Evolutionary conservation across 2,888 invertebrate genomes (phyloP), one percentile per base, ranked within the genome.

Genomic region (Selenia dentaria): DNA sequence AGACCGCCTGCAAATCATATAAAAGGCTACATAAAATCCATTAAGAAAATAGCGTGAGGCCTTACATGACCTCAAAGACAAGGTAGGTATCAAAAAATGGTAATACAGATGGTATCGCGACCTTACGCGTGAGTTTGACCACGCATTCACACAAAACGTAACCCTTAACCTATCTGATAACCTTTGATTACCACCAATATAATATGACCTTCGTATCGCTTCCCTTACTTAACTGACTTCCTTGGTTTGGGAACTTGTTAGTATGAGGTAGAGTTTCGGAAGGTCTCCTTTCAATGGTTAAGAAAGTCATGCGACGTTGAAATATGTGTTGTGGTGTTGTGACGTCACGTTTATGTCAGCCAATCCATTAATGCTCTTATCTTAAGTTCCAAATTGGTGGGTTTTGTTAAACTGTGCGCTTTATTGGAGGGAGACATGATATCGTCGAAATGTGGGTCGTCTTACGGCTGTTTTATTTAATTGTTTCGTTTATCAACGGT

Each of bases 311-410:
- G 87, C 88, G 79, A 87, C 78, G 75, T 64, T 83, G 83, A 88
- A 88, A 88, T 86, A 87, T 87, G 84, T 87, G 85, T 70, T 72
- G 79, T 86, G 89, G 84, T 87, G 85, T 70, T 73, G 79, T 88
- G 89, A 88, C 89, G 89, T 87, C 87, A 89, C 87, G 78, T 86
- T 88, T 86, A 85, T 88, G 88, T 88, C 86, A 87, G 80, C 83
- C 84, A 88, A 88, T 90, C 88, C 87, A 87, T 89, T 89, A 87
- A 83, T 83, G 77, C 67, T 77, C 83, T 88, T 90, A 90, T 89
- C 89, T 85, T 56, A 70, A 80, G 83, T 85, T 84, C 86, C 85
- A 83, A 85, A 84, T 81, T 85, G 83, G 83, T 86, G 82, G 79
- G 82, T 79, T 75, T 66, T 65, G 70, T 66, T 64, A 60, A 69